Base-by-base conservation (phyloP, 1,140 invertebrate species). In the Odontomachus brunneus region DNA sequence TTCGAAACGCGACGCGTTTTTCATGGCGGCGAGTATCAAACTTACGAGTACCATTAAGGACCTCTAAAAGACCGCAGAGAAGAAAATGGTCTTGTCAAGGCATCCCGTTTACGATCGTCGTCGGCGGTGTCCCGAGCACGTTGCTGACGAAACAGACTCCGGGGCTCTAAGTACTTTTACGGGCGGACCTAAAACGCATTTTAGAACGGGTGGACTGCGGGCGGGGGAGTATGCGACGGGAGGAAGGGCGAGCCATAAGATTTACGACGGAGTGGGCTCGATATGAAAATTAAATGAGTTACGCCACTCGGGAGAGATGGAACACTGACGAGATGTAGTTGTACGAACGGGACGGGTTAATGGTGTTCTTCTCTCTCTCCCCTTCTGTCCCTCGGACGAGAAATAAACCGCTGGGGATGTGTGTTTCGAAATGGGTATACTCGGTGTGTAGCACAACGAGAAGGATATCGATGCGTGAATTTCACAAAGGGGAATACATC, bases 41-140 rank as follows among this genome's bases (percentile, higher is more conserved):
- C 90, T 91, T 91, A 91, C 89, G 91, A 91, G 82, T 29, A 29
- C 84, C 88, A 88, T 91, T 91, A 92, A 91, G 87, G 83, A 63
- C 65, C 72, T 57, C 75, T 53, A 67, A 19, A 72, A 48, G 44
- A 55, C 26, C 33, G 17, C n/a, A 29, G 60, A 75, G 84, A 83
- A 44, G 38, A 44, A 89, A 86, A 84, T 51, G 73, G 60, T 19
- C 66, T 22, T 26, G 63, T 83, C 69, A 55, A 51, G 67, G 29
- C n/a, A 0, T 66, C 62, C 38, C 82, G 60, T 90, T 91, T 90
- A 89, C 83, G 89, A 88, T 84, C 73, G 29, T 84, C 73, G 29
- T 44, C 63, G 63, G 14, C 59, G 65, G 14, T 33, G 76, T 67
- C 62, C 66, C 26, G 2, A 24, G 22, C 19, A 22, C 62, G 57